Evolutionary conservation across 92 coral and sea anemone genomes (phyloP).

Genomic region (Palythoa grandis): DNA sequence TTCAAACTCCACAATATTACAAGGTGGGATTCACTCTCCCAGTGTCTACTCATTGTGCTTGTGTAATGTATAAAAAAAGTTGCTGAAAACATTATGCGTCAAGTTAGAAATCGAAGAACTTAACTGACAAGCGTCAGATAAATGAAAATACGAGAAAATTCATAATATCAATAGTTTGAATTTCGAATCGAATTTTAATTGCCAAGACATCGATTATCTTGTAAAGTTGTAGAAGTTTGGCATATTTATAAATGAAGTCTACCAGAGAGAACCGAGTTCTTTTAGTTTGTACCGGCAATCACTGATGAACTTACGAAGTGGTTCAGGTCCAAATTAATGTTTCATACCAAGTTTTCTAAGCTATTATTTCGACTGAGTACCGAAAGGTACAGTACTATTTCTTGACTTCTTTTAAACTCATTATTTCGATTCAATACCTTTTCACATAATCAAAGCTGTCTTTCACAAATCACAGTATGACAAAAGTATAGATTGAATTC

Average conservation of each 20-base stretch:
- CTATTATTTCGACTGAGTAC: no score
- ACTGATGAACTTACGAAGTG: no score
- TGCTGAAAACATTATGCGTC: neutral
- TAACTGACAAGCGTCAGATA: neutral
- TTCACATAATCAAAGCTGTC: neutral
- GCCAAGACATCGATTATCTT: neutral
- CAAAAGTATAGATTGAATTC: neutral
- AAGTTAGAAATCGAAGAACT: neutral
- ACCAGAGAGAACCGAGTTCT: no score
- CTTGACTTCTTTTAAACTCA: neutral
- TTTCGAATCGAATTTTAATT: neutral
- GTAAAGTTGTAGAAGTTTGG: no score
- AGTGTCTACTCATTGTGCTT: neutral
- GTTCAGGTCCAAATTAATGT: neutral
- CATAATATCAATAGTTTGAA: neutral
- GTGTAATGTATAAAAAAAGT: constrained; percentile 1
- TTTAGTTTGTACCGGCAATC: no score
- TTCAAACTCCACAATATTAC: neutral
- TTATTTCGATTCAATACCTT: neutral
- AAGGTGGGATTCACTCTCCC: neutral
- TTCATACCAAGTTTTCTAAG: no score
- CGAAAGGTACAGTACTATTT: neutral
- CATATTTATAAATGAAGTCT: no score
- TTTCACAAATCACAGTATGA: constrained; percentile 1
- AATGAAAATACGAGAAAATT: neutral